Evolutionary conservation across 1,140 invertebrate genomes (phyloP).

Genomic region (Panagrolaimus sp.): DNA sequence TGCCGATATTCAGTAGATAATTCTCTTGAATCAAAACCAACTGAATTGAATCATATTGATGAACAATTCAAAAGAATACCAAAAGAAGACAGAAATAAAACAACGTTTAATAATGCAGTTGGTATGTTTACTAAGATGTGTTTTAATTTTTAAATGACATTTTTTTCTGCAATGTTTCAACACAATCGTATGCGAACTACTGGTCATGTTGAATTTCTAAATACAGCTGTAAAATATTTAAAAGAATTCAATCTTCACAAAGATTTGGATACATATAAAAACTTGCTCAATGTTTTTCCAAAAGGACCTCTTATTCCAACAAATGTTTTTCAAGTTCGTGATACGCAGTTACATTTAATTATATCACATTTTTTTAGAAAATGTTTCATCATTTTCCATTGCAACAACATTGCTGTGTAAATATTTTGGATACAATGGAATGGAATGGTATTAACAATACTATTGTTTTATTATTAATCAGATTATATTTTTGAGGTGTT

Average conservation of each 20-base stretch:
- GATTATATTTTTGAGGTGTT: slow-evolving; percentile 66
- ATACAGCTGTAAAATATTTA: slow-evolving; percentile 78
- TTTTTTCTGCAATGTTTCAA: slow-evolving; percentile 40
- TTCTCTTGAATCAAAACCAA: not conserved
- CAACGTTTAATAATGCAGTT: slow-evolving; percentile 41
- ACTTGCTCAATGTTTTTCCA: slow-evolving; percentile 80
- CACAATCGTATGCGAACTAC: slow-evolving; percentile 53
- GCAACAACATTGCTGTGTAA: slow-evolving; percentile 83
- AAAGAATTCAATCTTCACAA: slow-evolving; percentile 76
- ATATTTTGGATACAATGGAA: slow-evolving; percentile 84
- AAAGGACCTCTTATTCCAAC: slow-evolving; percentile 79
- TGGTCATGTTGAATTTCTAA: slow-evolving; percentile 88
- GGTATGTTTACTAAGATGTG: slow-evolving; percentile 23
- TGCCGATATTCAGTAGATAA: too few relatives aligned
- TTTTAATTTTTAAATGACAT: not conserved
- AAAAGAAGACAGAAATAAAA: slow-evolving; percentile 33
- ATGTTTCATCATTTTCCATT: slow-evolving; percentile 79
- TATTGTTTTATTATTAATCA: slow-evolving; percentile 28
- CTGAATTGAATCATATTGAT: slow-evolving; percentile 20
- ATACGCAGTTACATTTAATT: slow-evolving; percentile 70
- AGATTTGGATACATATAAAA: slow-evolving; percentile 85
- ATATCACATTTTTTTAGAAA: slow-evolving; percentile 70
- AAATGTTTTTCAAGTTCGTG: slow-evolving; percentile 71
- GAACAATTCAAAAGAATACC: slow-evolving; percentile 29
- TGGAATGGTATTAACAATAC: slow-evolving; percentile 68